A percentile compares a stretch with the other conserved stretches of the same genome.
phyloP scores from a whole-genome alignment of 2,888 invertebrate genomes.

The Parnassius smintheus region DNA sequence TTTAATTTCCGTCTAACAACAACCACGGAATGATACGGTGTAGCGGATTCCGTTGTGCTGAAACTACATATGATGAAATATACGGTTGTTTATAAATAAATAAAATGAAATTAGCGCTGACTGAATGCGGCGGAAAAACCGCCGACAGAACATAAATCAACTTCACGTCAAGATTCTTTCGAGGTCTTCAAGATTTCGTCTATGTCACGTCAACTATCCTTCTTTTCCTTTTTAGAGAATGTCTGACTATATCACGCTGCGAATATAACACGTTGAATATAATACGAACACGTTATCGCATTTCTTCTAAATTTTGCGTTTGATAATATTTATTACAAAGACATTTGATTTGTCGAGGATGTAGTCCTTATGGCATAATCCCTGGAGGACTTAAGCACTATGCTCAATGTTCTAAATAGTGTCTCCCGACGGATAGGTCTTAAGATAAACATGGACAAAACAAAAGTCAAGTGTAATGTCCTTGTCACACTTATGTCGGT shows the following conservation, averaged over 20 bases:
- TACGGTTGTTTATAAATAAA: too few species aligned
- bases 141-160: conserved; percentile 15
- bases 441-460: too few species aligned
- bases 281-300: conserved; percentile 6
- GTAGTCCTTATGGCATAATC: too few species aligned
- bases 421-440: too few species aligned
- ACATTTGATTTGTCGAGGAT: background rate
- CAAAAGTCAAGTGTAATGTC: too few species aligned
- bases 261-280: background rate
- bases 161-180: conserved; percentile 4
- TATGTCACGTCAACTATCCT: conserved; percentile 7
- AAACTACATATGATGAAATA: too few species aligned
- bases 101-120: background rate
- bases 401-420: too few species aligned
- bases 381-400: too few species aligned
- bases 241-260: conserved; percentile 8
- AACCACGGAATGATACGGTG: too few species aligned
- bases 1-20: too few species aligned
- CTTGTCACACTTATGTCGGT: too few species aligned
- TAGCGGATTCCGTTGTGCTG: too few species aligned
- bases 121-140: background rate
- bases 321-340: conserved; percentile 6
- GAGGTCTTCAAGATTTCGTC: conserved; percentile 13
- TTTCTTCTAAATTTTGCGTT: conserved; percentile 2
- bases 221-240: conserved; percentile 4